Base-by-base conservation (phyloP, 2,888 invertebrate species). In the Drosophila nr. perissopoda region DNA sequence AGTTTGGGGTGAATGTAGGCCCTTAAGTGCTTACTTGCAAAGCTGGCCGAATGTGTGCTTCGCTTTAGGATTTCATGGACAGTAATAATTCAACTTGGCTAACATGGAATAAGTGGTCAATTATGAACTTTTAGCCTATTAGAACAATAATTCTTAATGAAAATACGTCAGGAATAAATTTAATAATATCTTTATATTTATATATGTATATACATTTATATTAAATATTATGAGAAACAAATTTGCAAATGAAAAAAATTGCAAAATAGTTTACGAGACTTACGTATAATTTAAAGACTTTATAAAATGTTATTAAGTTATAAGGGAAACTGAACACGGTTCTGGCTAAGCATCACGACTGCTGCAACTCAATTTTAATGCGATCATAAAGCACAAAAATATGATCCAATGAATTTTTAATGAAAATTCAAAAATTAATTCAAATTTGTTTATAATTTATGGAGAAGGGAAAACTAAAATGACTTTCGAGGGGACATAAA, bases 401-500 rank as follows among this genome's bases (percentile, higher is more conserved):
- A 60, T 56, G 36, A 31, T 42, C 18, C 61, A 65, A 72, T 83
- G 45, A 76, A 79, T 65, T 76, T 62, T 66, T 74, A 85, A 79
- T 77, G 65, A 72, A 58, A 40, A 33, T 31, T 52, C 36, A 48
- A 60, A 73, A 79, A 78, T 68, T 61, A 85, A 82, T 81, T 80
- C 54, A 62, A 80, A 74, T 61, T 49, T 63, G 62, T 56, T 77
- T 65, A 58, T 63, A 67, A 69, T 76, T 78, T 74, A 66, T 61
- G 56, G 49, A 54, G 53, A 56, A 53, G 45, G 18, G 18, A 65
- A 72, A 76, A 73, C 71, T 69, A 61, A 80, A 76, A 87, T 83
- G 77, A 79, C 69, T 79, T 83, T 74, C 60, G 72, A 69, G 69
- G 31, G 76, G 49, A 49, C 80, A 79, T 73, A 57, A 73, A 74